Base-by-base conservation (phyloP, 2,888 invertebrate species). In the Agapetus fuscipes region DNA sequence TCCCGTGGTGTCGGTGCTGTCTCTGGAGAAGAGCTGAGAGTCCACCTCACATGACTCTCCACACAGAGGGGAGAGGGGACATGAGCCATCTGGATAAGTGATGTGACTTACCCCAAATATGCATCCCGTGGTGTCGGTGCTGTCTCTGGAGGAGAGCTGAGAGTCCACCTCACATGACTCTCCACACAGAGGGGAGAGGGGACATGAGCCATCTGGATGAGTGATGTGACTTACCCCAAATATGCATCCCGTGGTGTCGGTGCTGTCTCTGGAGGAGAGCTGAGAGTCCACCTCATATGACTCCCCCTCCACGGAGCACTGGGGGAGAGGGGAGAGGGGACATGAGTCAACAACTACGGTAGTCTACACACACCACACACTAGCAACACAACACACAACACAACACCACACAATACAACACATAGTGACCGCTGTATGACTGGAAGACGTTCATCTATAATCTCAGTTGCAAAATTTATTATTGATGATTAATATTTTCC, bases 171-270 rank as follows among this genome's bases (percentile, higher is more conserved):
- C 62, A 51, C 57, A 61, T 36, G 54, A 45, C 13, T 59, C 55
- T 43, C 53, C 53, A 44, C 54, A 53, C 41, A 50, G 49, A 41
- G 49, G 39, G 51, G 44, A 48, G 45, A 54, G 51, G n/a, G n/a
- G n/a, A n/a, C n/a, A n/a, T n/a, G n/a, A n/a, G n/a, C n/a, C n/a
- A n/a, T n/a, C n/a, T n/a, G n/a, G n/a, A n/a, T n/a, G n/a, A n/a
- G n/a, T n/a, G n/a, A n/a, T n/a, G n/a, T n/a, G 15, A 44, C 58
- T 58, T 45, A 60, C 63, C 53, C 59, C 66, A 51, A 62, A 63
- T 41, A 66, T 58, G 48, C 66, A 66, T 51, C 65, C 66, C 39
- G 63, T 60, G 51, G 62, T 65, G 56, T 65, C 63, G 43, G 52
- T 48, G 36, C 58, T 53, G 49, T 58, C 60, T 37, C 56, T 55